Evolutionary conservation across 2,113 vertebrate genomes (phyloP), one percentile per base, ranked within the genome.

Genomic region (Psilopogon haemacephalus): DNA sequence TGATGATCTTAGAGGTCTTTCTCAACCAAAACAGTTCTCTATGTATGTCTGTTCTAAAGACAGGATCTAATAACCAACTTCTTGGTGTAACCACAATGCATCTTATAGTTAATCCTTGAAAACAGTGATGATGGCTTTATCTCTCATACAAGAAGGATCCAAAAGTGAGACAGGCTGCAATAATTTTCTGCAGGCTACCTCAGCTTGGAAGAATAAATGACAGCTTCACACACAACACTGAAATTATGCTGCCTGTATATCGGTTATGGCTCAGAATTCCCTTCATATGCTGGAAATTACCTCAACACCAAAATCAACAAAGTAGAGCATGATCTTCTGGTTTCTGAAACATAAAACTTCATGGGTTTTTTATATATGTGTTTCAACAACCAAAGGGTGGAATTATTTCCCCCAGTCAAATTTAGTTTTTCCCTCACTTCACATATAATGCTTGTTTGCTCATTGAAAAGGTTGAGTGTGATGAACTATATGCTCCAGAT

Each of bases 41-140:
- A 30, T 14, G 78, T 35, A 83, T 44, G 33, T 81, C 33, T 92
- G n/a, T 91, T 86, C 58, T 85, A 24, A 24, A 77, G 21, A 33
- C 27, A 84, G 16, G 7, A 63, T 59, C 65, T 70, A 92, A 52
- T 28, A 69, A 64, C 54, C 59, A 77, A 30, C 20, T 96, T 84
- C 74, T 65, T 64, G 30, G 23, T 33, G 12, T 62, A 79, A n/a
- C 23, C 15, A 77, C 50, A 42, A 69, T n/a, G 2, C 50, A 74
- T 42, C 58, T 84, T 87, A 37, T 15, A 83, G 28, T 70, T 79
- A 84, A 90, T 26, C 5, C 19, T 40, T 78, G 24, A 71, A 93
- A 86, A 74, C 3, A 65, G 14, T 21, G 9, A 20, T 37, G 28
- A 58, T 21, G 15, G 35, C 40, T 89, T 89, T 89, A 46, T 38